Percentiles rank a stretch among this genome's conserved stretches.
These are phyloP conservation scores for Ovis aries DNA, from an alignment of 2,113 vertebrate genomes.

Conservation along the genomic window DNA sequence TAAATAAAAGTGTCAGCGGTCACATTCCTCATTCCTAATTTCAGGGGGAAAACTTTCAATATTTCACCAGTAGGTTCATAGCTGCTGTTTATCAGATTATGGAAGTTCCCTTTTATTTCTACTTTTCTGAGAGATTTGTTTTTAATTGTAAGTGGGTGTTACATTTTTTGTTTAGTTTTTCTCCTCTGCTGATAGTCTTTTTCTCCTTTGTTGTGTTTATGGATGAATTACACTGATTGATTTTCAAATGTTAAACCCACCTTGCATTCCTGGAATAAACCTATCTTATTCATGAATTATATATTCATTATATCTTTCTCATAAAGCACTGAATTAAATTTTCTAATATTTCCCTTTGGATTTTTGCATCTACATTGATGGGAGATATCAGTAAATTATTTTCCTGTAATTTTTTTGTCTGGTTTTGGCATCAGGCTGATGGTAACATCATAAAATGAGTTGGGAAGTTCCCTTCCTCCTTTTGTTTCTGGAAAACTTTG, in stretches of 20 bases:
- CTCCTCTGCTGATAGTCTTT: not conserved
- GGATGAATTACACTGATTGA: not conserved
- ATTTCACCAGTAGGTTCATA: not conserved
- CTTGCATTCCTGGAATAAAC: not conserved
- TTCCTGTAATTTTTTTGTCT: not conserved
- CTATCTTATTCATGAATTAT: not conserved
- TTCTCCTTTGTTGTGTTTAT: not conserved
- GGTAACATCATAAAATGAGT: not conserved
- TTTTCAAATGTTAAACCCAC: not conserved
- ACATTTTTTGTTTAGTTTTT: not conserved
- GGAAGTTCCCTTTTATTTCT: not conserved
- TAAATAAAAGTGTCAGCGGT: not conserved
- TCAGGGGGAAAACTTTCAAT: not conserved
- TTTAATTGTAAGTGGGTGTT: not conserved
- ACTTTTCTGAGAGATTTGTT: not conserved
- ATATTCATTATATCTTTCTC: not conserved
- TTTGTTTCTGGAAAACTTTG: not conserved
- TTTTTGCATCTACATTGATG: not conserved
- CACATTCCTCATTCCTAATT: not conserved
- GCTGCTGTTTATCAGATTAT: not conserved
- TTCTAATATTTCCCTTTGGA: not conserved
- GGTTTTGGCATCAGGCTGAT: not conserved
- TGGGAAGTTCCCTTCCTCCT: not conserved
- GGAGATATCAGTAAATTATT: not conserved
- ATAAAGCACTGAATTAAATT: not conserved